Evolutionary conservation across 2,113 vertebrate species (phyloP).

Genomic region (Sylvilagus bachmani): DNA sequence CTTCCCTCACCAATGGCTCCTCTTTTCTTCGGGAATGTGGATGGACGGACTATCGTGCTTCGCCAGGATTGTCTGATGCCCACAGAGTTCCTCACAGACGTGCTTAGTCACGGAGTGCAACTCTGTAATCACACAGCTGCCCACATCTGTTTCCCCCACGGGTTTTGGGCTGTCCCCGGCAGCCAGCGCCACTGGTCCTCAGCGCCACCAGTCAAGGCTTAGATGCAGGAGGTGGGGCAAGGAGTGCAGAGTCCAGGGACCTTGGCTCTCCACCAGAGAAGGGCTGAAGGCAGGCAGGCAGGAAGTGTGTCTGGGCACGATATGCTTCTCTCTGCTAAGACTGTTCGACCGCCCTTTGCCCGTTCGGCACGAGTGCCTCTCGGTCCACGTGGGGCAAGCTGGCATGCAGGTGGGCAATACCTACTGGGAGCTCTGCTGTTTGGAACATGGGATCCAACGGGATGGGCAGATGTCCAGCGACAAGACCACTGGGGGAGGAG

Average conservation of each 20-base stretch:
- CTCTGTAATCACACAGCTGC: conserved; percentile 38
- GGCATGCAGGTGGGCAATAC: conserved; percentile 78
- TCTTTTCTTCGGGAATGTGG: not conserved
- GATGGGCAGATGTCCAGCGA: conserved; percentile 78
- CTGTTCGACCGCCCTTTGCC: conserved; percentile 43
- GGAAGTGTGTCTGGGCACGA: not conserved
- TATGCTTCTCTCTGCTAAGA: not conserved
- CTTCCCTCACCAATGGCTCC: not conserved
- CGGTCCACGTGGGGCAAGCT: conserved; percentile 76
- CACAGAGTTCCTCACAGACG: not conserved
- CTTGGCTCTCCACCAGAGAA: not conserved
- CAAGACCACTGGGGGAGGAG: conserved; percentile 73
- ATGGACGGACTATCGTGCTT: not conserved
- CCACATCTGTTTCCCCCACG: conserved; percentile 38
- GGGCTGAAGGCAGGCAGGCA: not conserved
- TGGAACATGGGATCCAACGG: conserved; percentile 79
- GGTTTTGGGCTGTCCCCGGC: not conserved
- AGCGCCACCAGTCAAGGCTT: not conserved
- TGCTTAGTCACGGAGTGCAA: conserved; percentile 60
- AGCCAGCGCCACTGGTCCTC: not conserved
- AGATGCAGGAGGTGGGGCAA: conserved; percentile 1
- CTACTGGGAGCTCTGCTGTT: conserved; percentile 80
- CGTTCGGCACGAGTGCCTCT: conserved; percentile 76
- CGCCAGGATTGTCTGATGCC: not conserved
- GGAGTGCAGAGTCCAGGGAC: not conserved